Conservation (phyloP, 1,140 invertebrate species). For the Saxidomus purpurata region DNA sequence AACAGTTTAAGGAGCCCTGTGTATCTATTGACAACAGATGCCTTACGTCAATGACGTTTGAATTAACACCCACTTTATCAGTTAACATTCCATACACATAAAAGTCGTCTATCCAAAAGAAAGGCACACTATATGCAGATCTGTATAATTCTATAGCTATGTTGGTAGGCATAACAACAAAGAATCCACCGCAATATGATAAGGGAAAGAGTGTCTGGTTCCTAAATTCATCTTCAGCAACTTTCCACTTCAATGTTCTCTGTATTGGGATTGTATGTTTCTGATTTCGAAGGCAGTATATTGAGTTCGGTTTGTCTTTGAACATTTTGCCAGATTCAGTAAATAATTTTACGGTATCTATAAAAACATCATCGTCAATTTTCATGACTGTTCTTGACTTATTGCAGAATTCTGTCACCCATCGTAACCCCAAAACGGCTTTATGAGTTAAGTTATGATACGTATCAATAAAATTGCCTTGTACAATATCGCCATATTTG, state of each 20-base stretch:
- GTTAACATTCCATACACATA: conserved; percentile 16
- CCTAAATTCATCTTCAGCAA: neutral
- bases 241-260: neutral
- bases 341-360: neutral
- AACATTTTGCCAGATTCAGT: neutral
- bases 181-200: neutral
- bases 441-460: neutral
- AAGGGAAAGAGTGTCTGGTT: neutral
- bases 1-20: neutral
- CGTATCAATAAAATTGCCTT: neutral
- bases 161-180: neutral
- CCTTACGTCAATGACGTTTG: neutral
- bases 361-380: neutral
- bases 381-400: neutral
- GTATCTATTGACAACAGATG: neutral
- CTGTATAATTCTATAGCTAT: neutral
- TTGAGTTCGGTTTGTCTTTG: neutral
- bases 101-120: conserved; percentile 27
- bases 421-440: neutral
- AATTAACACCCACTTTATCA: conserved; percentile 16
- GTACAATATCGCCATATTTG: neutral
- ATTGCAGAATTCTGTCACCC: neutral
- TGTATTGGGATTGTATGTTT: neutral
- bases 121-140: neutral
- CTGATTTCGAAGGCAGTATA: neutral